These are phyloP conservation scores for Euzophera pinguis DNA, from an alignment of 2,888 invertebrate species.

Conservation along the genomic window DNA sequence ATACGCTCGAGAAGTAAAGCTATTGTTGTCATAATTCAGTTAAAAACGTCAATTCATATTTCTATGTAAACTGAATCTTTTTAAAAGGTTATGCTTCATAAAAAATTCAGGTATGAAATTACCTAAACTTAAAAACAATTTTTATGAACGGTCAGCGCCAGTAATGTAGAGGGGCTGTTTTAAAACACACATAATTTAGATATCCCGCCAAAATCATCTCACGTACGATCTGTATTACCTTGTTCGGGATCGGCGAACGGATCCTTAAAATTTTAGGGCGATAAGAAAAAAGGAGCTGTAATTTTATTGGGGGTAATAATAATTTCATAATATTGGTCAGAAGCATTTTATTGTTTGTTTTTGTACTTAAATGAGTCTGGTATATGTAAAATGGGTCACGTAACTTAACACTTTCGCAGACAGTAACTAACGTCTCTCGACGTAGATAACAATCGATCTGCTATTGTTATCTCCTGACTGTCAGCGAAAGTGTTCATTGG, in stretches of 20 bases:
- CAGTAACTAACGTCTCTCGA: no score
- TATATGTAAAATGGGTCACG: no score
- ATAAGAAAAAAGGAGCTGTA: constrained; percentile 45
- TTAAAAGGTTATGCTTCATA: not conserved
- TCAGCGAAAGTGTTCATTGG: no score
- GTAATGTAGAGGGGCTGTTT: constrained; percentile 40
- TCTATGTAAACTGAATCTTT: no score
- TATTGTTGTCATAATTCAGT: no score
- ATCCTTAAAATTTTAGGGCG: constrained; percentile 47
- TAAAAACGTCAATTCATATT: no score
- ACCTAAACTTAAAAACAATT: constrained; percentile 24
- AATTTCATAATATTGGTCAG: not conserved
- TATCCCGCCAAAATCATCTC: constrained; percentile 56
- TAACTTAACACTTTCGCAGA: no score
- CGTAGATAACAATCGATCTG: no score
- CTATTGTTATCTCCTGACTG: no score
- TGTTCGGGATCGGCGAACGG: constrained; percentile 48
- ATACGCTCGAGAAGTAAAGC: no score
- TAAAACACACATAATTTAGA: constrained; percentile 65
- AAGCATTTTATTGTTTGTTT: not conserved
- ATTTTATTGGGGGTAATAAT: constrained; percentile 5
- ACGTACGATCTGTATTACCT: constrained; percentile 73
- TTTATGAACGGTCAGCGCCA: constrained; percentile 42
- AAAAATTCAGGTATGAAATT: not conserved
- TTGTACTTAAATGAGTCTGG: no score